Percentiles rank a stretch among this genome's conserved stretches.
phyloP scores from a whole-genome alignment of 2,113 vertebrate species.

The Noctilio leporinus region DNA sequence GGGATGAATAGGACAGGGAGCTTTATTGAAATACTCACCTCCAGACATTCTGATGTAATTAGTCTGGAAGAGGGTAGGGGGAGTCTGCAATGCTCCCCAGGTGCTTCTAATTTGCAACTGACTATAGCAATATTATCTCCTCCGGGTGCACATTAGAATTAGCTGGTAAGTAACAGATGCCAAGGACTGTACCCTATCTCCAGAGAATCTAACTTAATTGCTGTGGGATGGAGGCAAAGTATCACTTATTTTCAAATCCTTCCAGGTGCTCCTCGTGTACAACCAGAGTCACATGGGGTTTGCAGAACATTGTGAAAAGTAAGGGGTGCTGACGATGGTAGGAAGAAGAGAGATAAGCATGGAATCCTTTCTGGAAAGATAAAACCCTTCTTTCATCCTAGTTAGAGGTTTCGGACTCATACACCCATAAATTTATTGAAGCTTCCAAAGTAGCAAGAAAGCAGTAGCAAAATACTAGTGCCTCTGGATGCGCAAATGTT shows the following conservation, averaged over 20 bases:
- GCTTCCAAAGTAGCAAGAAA: not conserved
- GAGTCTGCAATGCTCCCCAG: not conserved
- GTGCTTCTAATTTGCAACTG: not conserved
- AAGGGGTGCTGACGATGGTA: not conserved
- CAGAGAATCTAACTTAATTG: not conserved
- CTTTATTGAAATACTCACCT: not conserved
- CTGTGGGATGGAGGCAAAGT: not conserved
- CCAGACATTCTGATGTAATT: not conserved
- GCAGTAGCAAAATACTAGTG: not conserved
- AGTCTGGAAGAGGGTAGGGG: not conserved
- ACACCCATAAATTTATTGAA: not conserved
- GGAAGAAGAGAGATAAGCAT: not conserved
- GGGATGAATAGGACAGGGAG: too few relatives aligned
- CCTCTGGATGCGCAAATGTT: not conserved
- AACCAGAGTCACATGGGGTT: not conserved
- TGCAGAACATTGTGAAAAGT: not conserved
- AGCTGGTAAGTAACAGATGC: not conserved
- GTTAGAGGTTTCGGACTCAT: not conserved
- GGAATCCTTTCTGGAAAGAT: not conserved
- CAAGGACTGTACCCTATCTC: not conserved
- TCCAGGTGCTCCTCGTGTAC: not conserved
- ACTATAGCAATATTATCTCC: not conserved
- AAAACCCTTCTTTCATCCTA: not conserved
- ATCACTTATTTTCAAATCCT: not conserved
- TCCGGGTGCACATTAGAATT: not conserved